A percentile compares a stretch with the other conserved stretches of the same genome.
phyloP scores from a whole-genome alignment of 30 jellyfish, hydroid and myxozoan species.

The Sanderia malayensis region DNA sequence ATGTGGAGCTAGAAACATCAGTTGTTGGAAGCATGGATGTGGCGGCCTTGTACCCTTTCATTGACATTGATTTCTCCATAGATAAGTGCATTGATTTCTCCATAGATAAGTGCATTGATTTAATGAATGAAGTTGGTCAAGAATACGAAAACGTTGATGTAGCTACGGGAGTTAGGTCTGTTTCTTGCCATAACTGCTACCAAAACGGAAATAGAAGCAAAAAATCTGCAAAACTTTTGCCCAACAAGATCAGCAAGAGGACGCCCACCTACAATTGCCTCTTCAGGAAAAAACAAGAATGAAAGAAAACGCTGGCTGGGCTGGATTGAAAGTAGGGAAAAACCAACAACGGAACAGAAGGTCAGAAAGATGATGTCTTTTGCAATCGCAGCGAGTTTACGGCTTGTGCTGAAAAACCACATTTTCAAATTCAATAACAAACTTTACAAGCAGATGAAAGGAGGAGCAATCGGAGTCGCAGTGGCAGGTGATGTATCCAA shows the following conservation, averaged over 20 bases:
- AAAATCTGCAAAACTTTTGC: no score
- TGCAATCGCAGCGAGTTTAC: neutral
- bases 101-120: neutral
- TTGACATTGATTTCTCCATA: neutral
- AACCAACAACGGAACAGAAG: no score
- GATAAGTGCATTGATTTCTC: no score
- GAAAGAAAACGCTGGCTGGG: no score
- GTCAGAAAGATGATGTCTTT: no score
- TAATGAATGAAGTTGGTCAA: neutral
- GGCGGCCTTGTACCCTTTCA: neutral
- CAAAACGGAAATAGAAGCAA: no score
- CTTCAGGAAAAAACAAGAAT: no score
- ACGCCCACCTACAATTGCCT: no score
- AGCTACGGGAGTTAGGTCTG: neutral
- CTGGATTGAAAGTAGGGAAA: no score
- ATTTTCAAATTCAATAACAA: neutral
- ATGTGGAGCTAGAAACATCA: neutral
- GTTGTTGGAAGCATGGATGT: neutral
- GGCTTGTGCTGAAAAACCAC: slow-evolving; percentile 4
- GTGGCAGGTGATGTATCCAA: slow-evolving; percentile 1
- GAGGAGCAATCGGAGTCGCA: slow-evolving; percentile 23
- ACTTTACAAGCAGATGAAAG: slow-evolving; percentile 16
- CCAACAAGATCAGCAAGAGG: no score
- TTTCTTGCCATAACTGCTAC: neutral
- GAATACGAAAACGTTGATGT: neutral